These are phyloP conservation scores for Hycleus phaleratus DNA, from an alignment of 1,140 invertebrate genomes.

Conservation along the genomic window DNA sequence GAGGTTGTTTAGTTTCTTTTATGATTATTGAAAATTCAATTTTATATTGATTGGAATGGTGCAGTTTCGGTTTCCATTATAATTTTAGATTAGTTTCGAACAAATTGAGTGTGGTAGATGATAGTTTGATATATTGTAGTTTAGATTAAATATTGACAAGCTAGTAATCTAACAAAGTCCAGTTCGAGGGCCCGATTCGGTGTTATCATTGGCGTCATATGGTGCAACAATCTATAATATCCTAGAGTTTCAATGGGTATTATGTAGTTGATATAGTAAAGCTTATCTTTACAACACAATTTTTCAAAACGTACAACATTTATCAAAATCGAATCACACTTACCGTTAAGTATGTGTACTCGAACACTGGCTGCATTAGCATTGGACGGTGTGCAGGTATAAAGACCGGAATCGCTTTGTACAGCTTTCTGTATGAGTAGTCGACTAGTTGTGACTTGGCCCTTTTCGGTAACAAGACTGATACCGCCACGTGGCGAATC, in stretches of 20 bases:
- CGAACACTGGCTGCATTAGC: constrained; percentile 64
- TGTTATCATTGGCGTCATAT: background rate
- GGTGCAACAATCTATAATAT: background rate
- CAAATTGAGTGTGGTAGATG: too few species aligned
- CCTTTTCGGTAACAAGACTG: constrained; percentile 72
- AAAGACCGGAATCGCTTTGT: constrained; percentile 63
- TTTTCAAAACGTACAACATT: background rate
- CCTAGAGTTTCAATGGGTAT: background rate
- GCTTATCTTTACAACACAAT: background rate
- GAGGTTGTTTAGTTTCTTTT: too few species aligned
- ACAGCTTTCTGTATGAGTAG: constrained; percentile 72
- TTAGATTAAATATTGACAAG: too few species aligned
- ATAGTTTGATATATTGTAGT: too few species aligned
- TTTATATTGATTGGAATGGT: too few species aligned
- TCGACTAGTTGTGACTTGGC: constrained; percentile 66
- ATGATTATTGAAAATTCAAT: too few species aligned
- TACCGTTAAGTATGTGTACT: constrained; percentile 79
- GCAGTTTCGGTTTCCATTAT: too few species aligned
- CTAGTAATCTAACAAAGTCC: too few species aligned
- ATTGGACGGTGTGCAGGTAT: constrained; percentile 73
- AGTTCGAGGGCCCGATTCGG: background rate
- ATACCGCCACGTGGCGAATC: constrained; percentile 65
- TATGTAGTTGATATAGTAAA: background rate
- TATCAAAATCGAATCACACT: constrained; percentile 30
- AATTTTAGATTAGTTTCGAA: too few species aligned